phyloP scores from a whole-genome alignment of 2,888 invertebrate species.

The Spicauda simplicius region DNA sequence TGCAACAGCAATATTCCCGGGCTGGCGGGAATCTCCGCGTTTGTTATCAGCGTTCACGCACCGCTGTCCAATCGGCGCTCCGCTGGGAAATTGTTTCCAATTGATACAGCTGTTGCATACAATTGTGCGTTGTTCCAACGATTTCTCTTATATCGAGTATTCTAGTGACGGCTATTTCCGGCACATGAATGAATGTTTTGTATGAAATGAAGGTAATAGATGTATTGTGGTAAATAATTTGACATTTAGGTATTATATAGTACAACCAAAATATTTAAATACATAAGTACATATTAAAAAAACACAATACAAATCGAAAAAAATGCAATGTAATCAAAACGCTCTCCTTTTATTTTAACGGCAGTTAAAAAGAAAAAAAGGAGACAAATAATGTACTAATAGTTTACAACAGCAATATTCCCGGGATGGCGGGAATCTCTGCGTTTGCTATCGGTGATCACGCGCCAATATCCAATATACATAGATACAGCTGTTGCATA shows the following conservation, averaged over 20 bases:
- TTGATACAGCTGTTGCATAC: constrained; percentile 18
- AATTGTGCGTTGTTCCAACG: not conserved
- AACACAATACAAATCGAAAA: too few relatives aligned
- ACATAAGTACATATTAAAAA: too few relatives aligned
- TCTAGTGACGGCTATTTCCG: not conserved
- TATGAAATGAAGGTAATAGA: not conserved
- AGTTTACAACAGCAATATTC: not conserved
- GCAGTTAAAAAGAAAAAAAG: too few relatives aligned
- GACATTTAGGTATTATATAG: too few relatives aligned
- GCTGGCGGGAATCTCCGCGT: not conserved
- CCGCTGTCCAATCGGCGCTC: constrained; percentile 13
- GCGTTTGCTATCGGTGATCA: constrained; percentile 7
- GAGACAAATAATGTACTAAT: not conserved
- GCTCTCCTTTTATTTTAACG: too few relatives aligned
- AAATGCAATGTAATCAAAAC: too few relatives aligned
- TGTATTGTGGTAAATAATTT: too few relatives aligned
- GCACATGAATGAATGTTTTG: not conserved
- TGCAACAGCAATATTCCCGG: not conserved
- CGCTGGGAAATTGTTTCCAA: constrained; percentile 30
- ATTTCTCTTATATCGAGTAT: not conserved
- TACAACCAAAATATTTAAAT: too few relatives aligned
- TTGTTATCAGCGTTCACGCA: constrained; percentile 11
- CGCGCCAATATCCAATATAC: constrained; percentile 11
- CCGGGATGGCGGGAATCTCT: not conserved
- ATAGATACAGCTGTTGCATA: constrained; percentile 15